Conservation (phyloP, 2,797 vertebrate genomes). For the Catharus ustulatus region DNA sequence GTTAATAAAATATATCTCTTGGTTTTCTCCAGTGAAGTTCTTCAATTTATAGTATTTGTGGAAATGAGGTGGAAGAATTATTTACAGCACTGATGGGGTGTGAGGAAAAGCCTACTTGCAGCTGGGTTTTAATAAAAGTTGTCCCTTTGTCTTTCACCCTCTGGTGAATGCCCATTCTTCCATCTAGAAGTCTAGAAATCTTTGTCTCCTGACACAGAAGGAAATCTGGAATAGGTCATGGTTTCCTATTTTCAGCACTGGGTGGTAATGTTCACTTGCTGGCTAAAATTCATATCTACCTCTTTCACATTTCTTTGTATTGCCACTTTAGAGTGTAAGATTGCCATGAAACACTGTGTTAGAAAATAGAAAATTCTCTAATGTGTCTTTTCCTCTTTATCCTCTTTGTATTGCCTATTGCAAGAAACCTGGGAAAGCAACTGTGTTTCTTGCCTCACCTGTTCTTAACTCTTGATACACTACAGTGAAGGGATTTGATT, state of each 20-base stretch:
- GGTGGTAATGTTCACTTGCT: fast-evolving
- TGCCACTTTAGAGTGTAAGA: background rate
- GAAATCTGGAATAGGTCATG: background rate
- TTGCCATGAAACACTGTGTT: background rate
- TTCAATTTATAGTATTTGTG: background rate
- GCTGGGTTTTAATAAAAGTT: background rate
- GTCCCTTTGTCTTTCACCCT: background rate
- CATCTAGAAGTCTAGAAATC: background rate
- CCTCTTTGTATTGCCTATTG: background rate
- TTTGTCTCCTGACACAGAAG: background rate
- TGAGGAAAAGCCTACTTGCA: background rate
- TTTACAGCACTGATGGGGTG: background rate
- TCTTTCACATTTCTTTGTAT: background rate
- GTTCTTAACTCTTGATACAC: background rate
- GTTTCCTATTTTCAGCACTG: background rate
- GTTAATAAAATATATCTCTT: background rate
- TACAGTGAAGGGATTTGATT: background rate
- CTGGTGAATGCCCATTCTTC: background rate
- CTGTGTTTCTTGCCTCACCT: background rate
- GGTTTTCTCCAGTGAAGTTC: background rate
- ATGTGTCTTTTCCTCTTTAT: background rate
- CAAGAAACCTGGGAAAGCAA: background rate
- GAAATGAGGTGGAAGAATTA: background rate
- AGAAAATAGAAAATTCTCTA: background rate
- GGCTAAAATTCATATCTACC: background rate